These are phyloP conservation scores for Pseudorectes ferrugineus DNA, from an alignment of 2,113 vertebrate species.

Conservation along the genomic window DNA sequence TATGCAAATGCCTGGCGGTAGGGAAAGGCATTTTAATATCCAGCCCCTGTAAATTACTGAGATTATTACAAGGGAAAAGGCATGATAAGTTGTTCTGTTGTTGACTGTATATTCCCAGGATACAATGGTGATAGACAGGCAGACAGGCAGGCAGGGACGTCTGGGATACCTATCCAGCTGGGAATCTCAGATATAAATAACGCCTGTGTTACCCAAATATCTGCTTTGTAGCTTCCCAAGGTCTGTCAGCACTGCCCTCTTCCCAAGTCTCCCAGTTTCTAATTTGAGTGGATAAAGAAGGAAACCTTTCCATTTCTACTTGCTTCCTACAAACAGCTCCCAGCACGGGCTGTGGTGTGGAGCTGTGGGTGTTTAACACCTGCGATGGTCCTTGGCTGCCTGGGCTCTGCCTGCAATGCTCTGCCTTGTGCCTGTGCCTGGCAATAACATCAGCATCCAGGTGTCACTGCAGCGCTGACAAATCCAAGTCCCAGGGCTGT, in stretches of 20 bases:
- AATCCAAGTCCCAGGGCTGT: background rate
- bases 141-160: background rate
- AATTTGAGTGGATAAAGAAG: background rate
- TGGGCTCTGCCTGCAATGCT: fast-evolving
- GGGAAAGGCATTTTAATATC: conserved; percentile 32
- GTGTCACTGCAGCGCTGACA: fast-evolving
- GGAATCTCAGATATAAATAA: background rate
- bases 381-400: fast-evolving
- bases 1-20: conserved; percentile 12
- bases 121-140: background rate
- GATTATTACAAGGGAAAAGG: conserved; percentile 13
- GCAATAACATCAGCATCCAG: fast-evolving
- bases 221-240: background rate
- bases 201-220: background rate
- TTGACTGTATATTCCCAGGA: background rate
- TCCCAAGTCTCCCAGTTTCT: background rate
- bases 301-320: background rate
- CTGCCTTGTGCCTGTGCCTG: fast-evolving
- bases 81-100: conserved; percentile 11
- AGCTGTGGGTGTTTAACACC: background rate
- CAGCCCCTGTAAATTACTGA: conserved; percentile 33
- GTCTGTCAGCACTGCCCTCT: background rate
- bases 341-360: fast-evolving
- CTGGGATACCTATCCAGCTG: background rate
- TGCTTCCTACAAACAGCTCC: background rate